Percentiles rank a stretch among this genome's conserved stretches.
Evolutionary conservation across 2,888 invertebrate genomes (phyloP).

Genomic region (Didymodactylos carnosus): DNA sequence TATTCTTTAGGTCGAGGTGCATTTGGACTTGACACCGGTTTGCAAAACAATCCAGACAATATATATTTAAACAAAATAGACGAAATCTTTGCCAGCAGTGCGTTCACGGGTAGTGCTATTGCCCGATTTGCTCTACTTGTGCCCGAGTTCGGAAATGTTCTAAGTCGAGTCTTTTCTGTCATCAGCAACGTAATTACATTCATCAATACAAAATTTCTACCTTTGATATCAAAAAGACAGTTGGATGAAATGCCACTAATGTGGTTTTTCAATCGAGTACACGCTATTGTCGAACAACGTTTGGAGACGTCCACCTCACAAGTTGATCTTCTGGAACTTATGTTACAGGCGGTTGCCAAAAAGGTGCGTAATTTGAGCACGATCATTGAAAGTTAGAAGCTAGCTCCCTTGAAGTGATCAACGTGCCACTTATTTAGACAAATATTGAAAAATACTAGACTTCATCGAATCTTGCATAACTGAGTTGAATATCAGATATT

Average conservation of each 20-base stretch:
- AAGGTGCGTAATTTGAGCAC: background rate
- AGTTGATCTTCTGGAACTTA: background rate
- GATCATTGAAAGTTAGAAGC: background rate
- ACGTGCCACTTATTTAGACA: too few species aligned
- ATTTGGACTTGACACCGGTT: background rate
- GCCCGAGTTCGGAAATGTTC: background rate
- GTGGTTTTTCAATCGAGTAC: background rate
- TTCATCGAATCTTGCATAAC: too few species aligned
- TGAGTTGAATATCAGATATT: too few species aligned
- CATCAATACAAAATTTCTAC: background rate
- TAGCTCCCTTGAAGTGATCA: background rate
- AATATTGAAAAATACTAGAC: too few species aligned
- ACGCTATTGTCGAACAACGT: background rate
- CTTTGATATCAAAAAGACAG: background rate
- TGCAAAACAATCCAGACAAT: background rate
- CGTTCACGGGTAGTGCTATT: background rate
- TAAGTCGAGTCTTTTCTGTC: background rate
- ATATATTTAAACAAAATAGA: background rate
- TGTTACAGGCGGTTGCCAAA: background rate
- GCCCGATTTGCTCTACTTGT: background rate
- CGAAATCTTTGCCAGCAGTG: background rate
- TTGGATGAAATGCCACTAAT: background rate
- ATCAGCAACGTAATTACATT: background rate
- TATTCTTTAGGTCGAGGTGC: constrained; percentile 34
- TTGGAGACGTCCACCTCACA: background rate